Evolutionary conservation across 2,888 invertebrate genomes (phyloP).

Genomic region (Scaptomyza flava): DNA sequence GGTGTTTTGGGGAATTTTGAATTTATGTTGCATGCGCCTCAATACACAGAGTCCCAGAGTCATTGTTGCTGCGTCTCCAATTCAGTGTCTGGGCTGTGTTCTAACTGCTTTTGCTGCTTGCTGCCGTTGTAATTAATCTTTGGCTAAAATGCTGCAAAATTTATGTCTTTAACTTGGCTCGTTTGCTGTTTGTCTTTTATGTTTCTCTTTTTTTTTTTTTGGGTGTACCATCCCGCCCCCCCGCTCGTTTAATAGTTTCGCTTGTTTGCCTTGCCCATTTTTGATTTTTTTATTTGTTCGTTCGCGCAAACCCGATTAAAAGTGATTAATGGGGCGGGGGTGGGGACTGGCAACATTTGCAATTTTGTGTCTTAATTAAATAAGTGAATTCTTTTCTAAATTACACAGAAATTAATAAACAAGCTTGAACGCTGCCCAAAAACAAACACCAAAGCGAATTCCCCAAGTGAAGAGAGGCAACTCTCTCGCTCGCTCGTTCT

Average conservation of each 20-base stretch:
- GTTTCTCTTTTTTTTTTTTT: not conserved
- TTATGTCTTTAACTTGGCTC: slow-evolving; percentile 79
- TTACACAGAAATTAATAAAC: slow-evolving; percentile 74
- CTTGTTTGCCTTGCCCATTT: slow-evolving; percentile 8
- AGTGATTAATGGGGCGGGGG: slow-evolving; percentile 76
- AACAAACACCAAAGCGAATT: slow-evolving; percentile 29
- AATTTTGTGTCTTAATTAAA: slow-evolving; percentile 63
- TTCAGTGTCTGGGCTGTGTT: not conserved
- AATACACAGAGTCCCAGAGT: slow-evolving; percentile 39
- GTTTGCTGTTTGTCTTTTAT: slow-evolving; percentile 11
- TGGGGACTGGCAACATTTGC: slow-evolving; percentile 22
- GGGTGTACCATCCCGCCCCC: not conserved
- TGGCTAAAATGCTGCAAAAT: slow-evolving; percentile 78
- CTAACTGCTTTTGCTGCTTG: slow-evolving; percentile 11
- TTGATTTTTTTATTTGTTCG: slow-evolving; percentile 2
- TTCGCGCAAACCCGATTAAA: slow-evolving; percentile 69
- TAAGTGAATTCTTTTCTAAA: slow-evolving; percentile 67
- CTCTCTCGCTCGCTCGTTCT: not conserved
- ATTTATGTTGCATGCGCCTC: slow-evolving; percentile 73
- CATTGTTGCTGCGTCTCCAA: slow-evolving; percentile 13
- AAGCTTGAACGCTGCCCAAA: slow-evolving; percentile 26
- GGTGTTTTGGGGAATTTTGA: slow-evolving; percentile 45
- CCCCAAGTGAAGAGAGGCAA: not conserved
- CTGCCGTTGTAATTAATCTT: slow-evolving; percentile 80
- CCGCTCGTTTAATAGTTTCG: slow-evolving; percentile 69